Base-by-base conservation (phyloP, 2,888 invertebrate species). In the Melanophora roralis region DNA sequence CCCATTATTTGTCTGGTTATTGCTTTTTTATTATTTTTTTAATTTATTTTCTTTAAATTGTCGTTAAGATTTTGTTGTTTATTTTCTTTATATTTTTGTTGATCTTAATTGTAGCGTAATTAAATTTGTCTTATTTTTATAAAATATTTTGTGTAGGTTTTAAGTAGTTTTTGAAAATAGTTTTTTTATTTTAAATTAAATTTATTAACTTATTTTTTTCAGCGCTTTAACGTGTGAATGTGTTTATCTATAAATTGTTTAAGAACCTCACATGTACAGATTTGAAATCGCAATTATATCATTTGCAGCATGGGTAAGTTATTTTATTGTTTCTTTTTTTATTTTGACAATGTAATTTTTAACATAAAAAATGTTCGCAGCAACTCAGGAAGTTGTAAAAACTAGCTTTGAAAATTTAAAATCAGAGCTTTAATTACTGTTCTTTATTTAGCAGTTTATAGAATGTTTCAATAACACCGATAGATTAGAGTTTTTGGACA, bases 131-230 rank as follows among this genome's bases (percentile, higher is more conserved):
- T 53, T 67, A 64, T 45, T 19, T 59, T 27, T 47, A 38, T 72
- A 12, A 68, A 73, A 32, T 55, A 14, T 62, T 62, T 49, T 62
- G 69, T 21, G 76, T 76, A 64, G 76, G 76, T 64, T 64, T 51
- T 51, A 49, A 51, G 27, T 6, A 16, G 43, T 49, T 59, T 59
- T 57, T 12, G 27, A 12, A 32, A 11, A 34, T 55, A 36, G 6
- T 9, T 16, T 55, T 27, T 68, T 59, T 47, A 16, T 43, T 40
- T 64, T 11, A 16, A n/a, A 27, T 21, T 69, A 59, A 2, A 16
- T 45, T 34, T 59, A 47, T 4, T 49, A 65, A 38, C 47, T 19
- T 11, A n/a, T 38, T 47, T 60, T 27, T 34, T 36, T 36, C 32
- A 40, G 19, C 5, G 9, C 1, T 64, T 36, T 47, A 19, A 68